Percentiles rank a stretch among this genome's conserved stretches.
These are phyloP conservation scores for Drosophila melanica DNA, from an alignment of 1,140 invertebrate species.

Conservation along the genomic window DNA sequence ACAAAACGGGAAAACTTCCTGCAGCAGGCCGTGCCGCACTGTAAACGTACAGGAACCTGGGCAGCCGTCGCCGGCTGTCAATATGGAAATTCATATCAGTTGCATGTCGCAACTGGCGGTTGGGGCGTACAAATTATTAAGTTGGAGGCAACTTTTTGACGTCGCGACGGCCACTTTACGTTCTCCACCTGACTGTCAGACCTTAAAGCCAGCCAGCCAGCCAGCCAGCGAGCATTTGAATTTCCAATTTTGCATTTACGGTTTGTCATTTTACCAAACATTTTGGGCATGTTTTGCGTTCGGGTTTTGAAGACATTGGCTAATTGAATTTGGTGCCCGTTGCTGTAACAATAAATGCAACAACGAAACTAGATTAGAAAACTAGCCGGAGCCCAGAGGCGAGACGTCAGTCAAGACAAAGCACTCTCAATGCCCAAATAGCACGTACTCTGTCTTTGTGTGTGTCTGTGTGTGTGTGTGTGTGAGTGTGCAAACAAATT, in stretches of 20 bases:
- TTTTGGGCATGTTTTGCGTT: not conserved
- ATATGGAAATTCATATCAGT: constrained; percentile 81
- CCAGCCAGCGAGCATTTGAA: constrained; percentile 13
- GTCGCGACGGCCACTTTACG: constrained; percentile 32
- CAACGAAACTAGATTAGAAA: constrained; percentile 64
- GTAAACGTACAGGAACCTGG: constrained; percentile 12
- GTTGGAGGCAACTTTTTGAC: constrained; percentile 41
- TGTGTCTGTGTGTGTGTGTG: not conserved
- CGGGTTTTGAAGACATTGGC: constrained; percentile 50
- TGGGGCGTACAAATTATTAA: constrained; percentile 13
- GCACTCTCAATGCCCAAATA: constrained; percentile 45
- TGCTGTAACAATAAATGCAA: constrained; percentile 33
- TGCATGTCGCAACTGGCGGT: constrained; percentile 33
- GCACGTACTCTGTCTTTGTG: constrained; percentile 34
- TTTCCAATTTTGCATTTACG: constrained; percentile 10
- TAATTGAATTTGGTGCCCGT: constrained; percentile 65
- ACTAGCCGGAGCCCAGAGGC: constrained; percentile 40
- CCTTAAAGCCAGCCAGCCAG: constrained; percentile 11
- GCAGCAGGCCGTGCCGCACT: not conserved
- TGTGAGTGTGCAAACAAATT: constrained; percentile 34
- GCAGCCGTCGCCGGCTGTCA: constrained; percentile 77
- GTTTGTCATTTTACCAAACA: not conserved
- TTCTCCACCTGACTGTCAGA: constrained; percentile 9
- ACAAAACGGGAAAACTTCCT: constrained; percentile 20
- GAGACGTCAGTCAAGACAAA: constrained; percentile 38